Percentiles rank a stretch among this genome's conserved stretches.
Conservation (phyloP, 2,113 vertebrate genomes). For the Pitta sordida region DNA sequence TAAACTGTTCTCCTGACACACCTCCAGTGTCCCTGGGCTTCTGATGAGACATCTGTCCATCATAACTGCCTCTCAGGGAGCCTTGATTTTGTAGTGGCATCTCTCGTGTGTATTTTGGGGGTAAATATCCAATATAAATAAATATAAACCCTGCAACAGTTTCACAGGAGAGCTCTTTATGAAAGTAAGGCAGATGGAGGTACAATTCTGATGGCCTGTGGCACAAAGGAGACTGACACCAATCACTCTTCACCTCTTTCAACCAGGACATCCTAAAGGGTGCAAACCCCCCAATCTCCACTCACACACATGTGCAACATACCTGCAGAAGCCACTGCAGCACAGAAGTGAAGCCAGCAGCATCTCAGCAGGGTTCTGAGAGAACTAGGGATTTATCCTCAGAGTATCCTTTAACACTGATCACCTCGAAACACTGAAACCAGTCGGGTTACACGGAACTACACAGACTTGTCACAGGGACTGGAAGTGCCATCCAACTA, state of each 20-base stretch:
- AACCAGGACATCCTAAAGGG: neutral
- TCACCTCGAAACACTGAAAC: neutral
- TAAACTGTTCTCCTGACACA: neutral
- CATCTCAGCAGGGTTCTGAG: neutral
- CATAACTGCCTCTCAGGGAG: neutral
- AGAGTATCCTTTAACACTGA: conserved; percentile 3
- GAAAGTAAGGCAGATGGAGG: neutral
- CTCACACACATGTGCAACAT: neutral
- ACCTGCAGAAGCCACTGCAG: neutral
- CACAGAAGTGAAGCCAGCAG: neutral
- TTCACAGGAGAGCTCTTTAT: neutral
- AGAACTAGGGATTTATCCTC: neutral
- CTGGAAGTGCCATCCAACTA: neutral
- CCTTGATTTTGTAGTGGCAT: neutral
- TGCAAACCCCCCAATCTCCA: neutral
- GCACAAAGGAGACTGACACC: neutral
- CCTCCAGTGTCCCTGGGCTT: neutral
- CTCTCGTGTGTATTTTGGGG: neutral
- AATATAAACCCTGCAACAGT: too few relatives aligned
- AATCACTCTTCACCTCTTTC: neutral
- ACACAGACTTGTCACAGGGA: neutral
- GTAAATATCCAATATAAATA: neutral
- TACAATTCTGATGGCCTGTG: neutral
- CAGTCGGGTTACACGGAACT: neutral
- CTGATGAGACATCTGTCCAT: neutral